A percentile compares a stretch with the other conserved stretches of the same genome.
Conservation (phyloP, 2,797 vertebrate genomes). For the Notoglanidium macrostoma region DNA sequence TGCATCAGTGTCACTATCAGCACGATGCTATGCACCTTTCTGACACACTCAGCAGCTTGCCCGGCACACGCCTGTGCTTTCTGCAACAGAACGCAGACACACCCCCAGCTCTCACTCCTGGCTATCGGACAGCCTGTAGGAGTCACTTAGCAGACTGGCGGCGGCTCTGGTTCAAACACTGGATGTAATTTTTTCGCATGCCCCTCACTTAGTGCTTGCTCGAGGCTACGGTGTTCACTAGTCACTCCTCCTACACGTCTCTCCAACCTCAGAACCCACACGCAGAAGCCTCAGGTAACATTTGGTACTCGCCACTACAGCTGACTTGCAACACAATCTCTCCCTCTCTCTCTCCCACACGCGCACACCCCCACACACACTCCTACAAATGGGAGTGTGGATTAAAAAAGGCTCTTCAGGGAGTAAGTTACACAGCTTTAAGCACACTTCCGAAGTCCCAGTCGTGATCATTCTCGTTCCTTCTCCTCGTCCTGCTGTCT, state of each 20-base stretch:
- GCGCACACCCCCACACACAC: neutral
- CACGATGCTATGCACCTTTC: constrained; percentile 9
- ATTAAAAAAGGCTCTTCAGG: constrained; percentile 23
- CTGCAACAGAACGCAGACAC: neutral
- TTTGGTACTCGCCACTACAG: constrained; percentile 18
- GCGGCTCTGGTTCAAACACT: neutral
- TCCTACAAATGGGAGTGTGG: constrained; percentile 20
- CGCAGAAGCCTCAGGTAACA: constrained; percentile 10
- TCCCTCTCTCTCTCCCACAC: neutral
- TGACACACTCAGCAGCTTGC: constrained; percentile 16
- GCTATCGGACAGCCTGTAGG: neutral
- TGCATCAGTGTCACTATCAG: constrained; percentile 32
- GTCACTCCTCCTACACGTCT: constrained; percentile 5
- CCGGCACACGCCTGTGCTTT: neutral
- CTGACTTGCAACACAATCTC: constrained; percentile 34
- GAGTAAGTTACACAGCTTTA: neutral
- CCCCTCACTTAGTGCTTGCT: constrained; percentile 12
- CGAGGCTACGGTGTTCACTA: neutral
- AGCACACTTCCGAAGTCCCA: neutral
- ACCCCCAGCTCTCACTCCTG: neutral
- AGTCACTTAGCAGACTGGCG: neutral
- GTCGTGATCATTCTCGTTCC: neutral
- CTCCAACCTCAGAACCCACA: constrained; percentile 5
- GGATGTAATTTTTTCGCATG: neutral
- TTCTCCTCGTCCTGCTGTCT: neutral